These are phyloP conservation scores for Ranitomeya variabilis DNA, from an alignment of 2,113 vertebrate genomes.

Conservation along the genomic window DNA sequence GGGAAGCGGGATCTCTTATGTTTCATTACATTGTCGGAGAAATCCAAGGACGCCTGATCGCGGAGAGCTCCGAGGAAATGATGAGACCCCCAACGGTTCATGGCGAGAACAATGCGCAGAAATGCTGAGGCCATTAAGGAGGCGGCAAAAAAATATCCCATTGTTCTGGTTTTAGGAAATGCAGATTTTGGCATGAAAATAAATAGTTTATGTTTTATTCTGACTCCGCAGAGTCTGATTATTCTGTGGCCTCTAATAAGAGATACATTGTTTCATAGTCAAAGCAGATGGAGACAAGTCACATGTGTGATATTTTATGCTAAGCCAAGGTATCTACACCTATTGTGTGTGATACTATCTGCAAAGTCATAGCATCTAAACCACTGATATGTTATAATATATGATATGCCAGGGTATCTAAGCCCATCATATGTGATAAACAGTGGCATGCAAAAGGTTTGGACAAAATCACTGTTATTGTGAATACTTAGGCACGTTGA, in stretches of 20 bases:
- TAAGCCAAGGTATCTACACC: neutral
- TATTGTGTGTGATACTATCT: neutral
- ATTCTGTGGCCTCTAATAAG: neutral
- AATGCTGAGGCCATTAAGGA: constrained; percentile 8
- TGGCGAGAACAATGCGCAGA: constrained; percentile 1
- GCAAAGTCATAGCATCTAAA: neutral
- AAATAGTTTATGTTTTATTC: constrained; percentile 38
- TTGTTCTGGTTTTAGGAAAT: constrained; percentile 38
- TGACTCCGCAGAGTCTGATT: neutral
- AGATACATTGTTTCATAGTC: neutral
- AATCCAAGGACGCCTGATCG: constrained; percentile 37
- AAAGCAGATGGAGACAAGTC: neutral
- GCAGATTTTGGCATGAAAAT: neutral
- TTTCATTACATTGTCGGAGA: constrained; percentile 25
- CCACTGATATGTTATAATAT: neutral
- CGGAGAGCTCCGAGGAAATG: constrained; percentile 3
- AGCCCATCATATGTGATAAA: neutral
- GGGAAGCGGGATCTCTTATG: neutral
- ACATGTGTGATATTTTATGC: too few relatives aligned
- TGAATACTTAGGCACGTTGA: too few relatives aligned
- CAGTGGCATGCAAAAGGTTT: too few relatives aligned
- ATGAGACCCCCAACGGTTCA: neutral
- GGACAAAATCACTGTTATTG: too few relatives aligned
- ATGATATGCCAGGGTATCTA: neutral
- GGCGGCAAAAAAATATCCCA: constrained; percentile 6